Evolutionary conservation across 2,113 vertebrate genomes (phyloP).

Genomic region (Ornithorhynchus anatinus): DNA sequence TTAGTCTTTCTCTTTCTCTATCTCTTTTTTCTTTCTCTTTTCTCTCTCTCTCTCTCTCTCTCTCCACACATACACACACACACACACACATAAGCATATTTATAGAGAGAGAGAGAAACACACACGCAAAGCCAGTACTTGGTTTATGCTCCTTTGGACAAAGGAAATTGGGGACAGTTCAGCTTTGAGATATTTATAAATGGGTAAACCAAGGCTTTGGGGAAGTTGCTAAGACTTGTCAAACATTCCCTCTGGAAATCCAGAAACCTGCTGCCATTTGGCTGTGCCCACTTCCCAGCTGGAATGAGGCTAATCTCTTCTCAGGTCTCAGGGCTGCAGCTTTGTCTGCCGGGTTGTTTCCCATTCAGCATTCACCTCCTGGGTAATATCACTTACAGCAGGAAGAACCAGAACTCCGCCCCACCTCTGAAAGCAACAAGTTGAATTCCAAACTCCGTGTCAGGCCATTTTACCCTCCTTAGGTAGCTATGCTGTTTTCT

Average conservation of each 20-base stretch:
- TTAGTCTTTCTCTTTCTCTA: too few species aligned
- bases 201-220: slow-evolving; percentile 40
- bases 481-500: not conserved
- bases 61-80: too few species aligned
- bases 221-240: not conserved
- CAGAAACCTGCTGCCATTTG: slow-evolving; percentile 15
- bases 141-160: slow-evolving; percentile 2
- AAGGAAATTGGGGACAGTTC: slow-evolving; percentile 14
- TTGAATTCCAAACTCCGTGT: not conserved
- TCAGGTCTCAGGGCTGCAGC: not conserved
- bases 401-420: not conserved
- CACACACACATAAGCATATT: too few species aligned
- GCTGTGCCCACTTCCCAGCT: slow-evolving; percentile 29
- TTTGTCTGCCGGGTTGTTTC: not conserved
- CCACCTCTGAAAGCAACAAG: not conserved
- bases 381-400: slow-evolving; percentile 21
- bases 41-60: too few species aligned
- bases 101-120: not conserved
- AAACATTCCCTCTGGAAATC: slow-evolving; percentile 32
- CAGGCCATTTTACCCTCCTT: not conserved
- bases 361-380: slow-evolving; percentile 34
- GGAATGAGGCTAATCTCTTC: slow-evolving; percentile 40
- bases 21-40: too few species aligned
- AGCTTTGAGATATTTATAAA: slow-evolving; percentile 54
- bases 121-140: not conserved